Percentiles rank a stretch among this genome's conserved stretches.
These are phyloP conservation scores for Achroia grisella DNA, from an alignment of 1,140 invertebrate genomes.

Conservation along the genomic window DNA sequence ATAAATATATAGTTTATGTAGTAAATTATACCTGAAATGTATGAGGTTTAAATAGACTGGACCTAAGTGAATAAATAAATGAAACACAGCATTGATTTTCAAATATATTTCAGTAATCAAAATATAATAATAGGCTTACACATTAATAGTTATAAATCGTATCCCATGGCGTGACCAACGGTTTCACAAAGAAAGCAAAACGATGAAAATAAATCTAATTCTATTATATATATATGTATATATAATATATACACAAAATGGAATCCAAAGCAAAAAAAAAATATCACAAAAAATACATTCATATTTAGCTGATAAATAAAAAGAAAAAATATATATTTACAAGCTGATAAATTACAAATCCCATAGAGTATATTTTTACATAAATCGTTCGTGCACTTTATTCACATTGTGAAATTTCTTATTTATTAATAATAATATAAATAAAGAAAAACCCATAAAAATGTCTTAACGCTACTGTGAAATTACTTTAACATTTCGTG, in stretches of 20 bases:
- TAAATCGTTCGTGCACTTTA: conserved; percentile 51
- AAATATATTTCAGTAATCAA: conserved; percentile 73
- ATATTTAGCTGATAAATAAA: conserved; percentile 16
- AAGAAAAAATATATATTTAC: conserved; percentile 47
- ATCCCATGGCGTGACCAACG: conserved; percentile 42
- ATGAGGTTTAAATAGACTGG: too few species aligned
- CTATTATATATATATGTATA: not conserved
- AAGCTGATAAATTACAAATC: conserved; percentile 49
- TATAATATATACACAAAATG: conserved; percentile 24
- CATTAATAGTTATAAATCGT: conserved; percentile 69
- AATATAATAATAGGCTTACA: conserved; percentile 73
- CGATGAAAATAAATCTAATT: conserved; percentile 22
- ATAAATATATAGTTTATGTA: too few species aligned
- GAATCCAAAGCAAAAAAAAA: conserved; percentile 11
- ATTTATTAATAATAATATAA: conserved; percentile 24
- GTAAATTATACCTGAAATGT: too few species aligned
- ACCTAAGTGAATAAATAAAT: too few species aligned
- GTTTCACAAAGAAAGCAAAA: conserved; percentile 23
- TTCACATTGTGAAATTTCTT: conserved; percentile 51
- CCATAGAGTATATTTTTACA: conserved; percentile 54
- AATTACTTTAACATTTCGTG: conserved; percentile 53
- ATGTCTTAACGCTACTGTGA: conserved; percentile 40
- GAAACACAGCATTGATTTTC: conserved; percentile 52
- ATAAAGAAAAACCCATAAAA: conserved; percentile 32
- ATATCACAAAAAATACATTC: conserved; percentile 22